Evolutionary conservation across 1,140 invertebrate species (phyloP), one percentile per base, ranked within the genome.

Genomic region (fruit fly (Drosophila melanogaster)): DNA sequence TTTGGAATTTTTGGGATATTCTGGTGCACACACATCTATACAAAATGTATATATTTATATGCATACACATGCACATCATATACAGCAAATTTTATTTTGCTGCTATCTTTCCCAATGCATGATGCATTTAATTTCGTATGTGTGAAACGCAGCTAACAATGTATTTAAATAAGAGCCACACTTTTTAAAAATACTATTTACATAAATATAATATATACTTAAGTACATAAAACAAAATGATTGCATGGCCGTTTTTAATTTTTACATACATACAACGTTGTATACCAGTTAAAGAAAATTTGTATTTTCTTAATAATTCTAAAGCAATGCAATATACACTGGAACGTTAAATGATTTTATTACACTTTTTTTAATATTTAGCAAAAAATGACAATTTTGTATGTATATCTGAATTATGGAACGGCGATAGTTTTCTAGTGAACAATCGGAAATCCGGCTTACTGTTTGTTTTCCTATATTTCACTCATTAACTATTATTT

Each of bases 351-450:
- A 3, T 30, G 30, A 8, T 30, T 30, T 30, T 30, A 10, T 30
- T 30, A 2, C 30, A 30, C 7, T 30, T 30, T 30, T 10, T 2
- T 30, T 26, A 26, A 30, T 10, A 30, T 30, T 30, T 3, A 8
- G 30, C 8, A 30, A 10, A 30, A 30, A n/a, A n/a, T n/a, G 30
- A 30, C 30, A 30, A 40, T 65, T 50, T 35, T 67, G 64, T 67
- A 67, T 66, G 64, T 67, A 67, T 67, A 67, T 51, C 64, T 53
- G 30, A 64, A 43, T 43, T 37, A 43, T 33, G n/a, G 22, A 37
- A 37, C n/a, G 64, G 26, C 14, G 5, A 24, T 30, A 19, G 19
- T 14, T 6, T 26, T 57, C 26, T 40, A 11, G 11, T 30, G 2
- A 19, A 3, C 6, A 15, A n/a, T 37, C 4, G 12, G 10, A 2